Conservation (phyloP, 2,888 invertebrate genomes). For the Eilema sororculum region DNA sequence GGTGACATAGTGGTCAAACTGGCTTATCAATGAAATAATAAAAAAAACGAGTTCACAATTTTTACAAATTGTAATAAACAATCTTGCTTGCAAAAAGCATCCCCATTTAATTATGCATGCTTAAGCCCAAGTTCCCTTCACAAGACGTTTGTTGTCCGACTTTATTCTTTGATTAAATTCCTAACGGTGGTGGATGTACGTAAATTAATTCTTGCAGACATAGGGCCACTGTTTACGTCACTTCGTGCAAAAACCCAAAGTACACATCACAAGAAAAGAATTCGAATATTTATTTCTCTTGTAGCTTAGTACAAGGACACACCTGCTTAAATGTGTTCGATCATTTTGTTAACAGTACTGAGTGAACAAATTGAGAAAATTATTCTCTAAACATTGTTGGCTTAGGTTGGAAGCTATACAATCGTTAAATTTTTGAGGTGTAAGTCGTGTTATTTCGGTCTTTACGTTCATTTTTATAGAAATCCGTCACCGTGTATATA, state of each 20-base stretch:
- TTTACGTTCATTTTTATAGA: too few relatives aligned
- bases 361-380: not conserved
- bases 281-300: not conserved
- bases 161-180: constrained; percentile 20
- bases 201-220: constrained; percentile 11
- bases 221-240: constrained; percentile 13
- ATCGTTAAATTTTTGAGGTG: too few relatives aligned
- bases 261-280: constrained; percentile 14
- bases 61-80: not conserved
- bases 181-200: constrained; percentile 3
- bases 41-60: not conserved
- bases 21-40: not conserved
- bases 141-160: not conserved
- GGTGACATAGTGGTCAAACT: too few relatives aligned
- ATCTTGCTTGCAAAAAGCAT: not conserved
- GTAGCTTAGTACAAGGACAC: not conserved
- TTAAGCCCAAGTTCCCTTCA: constrained; percentile 1
- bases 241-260: constrained; percentile 14
- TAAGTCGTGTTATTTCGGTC: too few relatives aligned
- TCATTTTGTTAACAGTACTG: not conserved
- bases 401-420: too few relatives aligned
- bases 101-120: constrained; percentile 2
- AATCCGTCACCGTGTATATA: too few relatives aligned
- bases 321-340: not conserved
- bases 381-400: not conserved